A percentile compares a stretch with the other conserved stretches of the same genome.
Conservation (phyloP, 2,113 vertebrate genomes). For the Eubucco bourcierii region DNA sequence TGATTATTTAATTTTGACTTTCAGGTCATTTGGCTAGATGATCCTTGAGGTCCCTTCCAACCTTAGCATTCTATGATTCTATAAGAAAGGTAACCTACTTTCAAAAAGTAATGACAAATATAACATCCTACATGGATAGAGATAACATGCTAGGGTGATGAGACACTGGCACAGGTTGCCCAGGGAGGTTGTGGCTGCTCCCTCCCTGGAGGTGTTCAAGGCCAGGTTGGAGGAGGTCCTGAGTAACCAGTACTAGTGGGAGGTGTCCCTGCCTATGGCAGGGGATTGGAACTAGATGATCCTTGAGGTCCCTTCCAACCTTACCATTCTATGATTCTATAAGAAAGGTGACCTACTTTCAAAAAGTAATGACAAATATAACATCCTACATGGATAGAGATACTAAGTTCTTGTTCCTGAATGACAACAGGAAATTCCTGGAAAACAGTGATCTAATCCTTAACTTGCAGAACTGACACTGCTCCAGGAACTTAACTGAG, state of each 20-base stretch:
- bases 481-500: background rate
- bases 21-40: background rate
- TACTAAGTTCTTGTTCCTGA: background rate
- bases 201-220: too few relatives aligned
- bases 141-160: too few relatives aligned
- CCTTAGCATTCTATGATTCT: too few relatives aligned
- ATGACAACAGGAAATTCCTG: background rate
- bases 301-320: too few relatives aligned
- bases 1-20: fast-evolving
- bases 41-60: too few relatives aligned
- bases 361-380: background rate
- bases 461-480: background rate
- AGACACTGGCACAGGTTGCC: too few relatives aligned
- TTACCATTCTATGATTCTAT: too few relatives aligned
- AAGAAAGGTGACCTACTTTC: background rate
- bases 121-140: background rate
- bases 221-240: too few relatives aligned
- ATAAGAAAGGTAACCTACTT: background rate
- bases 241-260: too few relatives aligned
- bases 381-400: background rate
- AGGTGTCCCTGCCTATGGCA: too few relatives aligned
- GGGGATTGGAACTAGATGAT: too few relatives aligned
- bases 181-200: too few relatives aligned
- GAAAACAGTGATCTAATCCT: background rate
- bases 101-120: background rate